Evolutionary conservation across 1,140 invertebrate species (phyloP).

Genomic region (Diachasmimorpha longicaudata): DNA sequence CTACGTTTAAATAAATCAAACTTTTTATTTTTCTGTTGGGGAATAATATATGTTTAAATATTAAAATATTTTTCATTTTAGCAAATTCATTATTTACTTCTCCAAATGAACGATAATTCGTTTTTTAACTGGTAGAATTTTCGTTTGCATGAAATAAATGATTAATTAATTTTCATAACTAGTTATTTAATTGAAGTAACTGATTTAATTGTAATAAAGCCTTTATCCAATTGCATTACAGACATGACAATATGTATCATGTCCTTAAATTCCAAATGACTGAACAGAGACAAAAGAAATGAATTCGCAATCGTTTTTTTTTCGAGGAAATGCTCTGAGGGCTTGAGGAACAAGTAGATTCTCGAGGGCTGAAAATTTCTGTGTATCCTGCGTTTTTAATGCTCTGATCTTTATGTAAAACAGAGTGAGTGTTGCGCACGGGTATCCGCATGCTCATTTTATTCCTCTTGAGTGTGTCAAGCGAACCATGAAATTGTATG

Average conservation of each 20-base stretch:
- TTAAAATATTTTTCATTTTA: too few species aligned
- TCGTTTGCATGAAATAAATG: too few species aligned
- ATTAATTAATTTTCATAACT: too few species aligned
- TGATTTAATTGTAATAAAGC: too few species aligned
- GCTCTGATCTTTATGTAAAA: slow-evolving; percentile 57
- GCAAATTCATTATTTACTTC: too few species aligned
- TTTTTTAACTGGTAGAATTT: too few species aligned
- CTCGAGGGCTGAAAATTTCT: slow-evolving; percentile 42
- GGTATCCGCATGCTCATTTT: background rate
- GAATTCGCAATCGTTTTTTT: background rate
- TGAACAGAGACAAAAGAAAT: slow-evolving; percentile 22
- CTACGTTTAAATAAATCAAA: too few species aligned
- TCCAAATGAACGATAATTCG: too few species aligned
- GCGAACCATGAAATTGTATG: slow-evolving; percentile 58
- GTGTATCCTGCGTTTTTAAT: slow-evolving; percentile 55
- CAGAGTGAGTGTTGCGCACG: slow-evolving; percentile 34
- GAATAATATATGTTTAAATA: too few species aligned
- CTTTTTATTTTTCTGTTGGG: too few species aligned
- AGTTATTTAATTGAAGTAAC: too few species aligned
- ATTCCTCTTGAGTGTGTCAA: slow-evolving; percentile 41
- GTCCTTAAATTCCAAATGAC: slow-evolving; percentile 10
- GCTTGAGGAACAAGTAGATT: background rate
- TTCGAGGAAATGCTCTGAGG: background rate
- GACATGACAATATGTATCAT: slow-evolving; percentile 3
- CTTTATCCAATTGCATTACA: background rate